These are phyloP conservation scores for Rhinogobio ventralis DNA, from an alignment of 2,797 vertebrate genomes.

Conservation along the genomic window DNA sequence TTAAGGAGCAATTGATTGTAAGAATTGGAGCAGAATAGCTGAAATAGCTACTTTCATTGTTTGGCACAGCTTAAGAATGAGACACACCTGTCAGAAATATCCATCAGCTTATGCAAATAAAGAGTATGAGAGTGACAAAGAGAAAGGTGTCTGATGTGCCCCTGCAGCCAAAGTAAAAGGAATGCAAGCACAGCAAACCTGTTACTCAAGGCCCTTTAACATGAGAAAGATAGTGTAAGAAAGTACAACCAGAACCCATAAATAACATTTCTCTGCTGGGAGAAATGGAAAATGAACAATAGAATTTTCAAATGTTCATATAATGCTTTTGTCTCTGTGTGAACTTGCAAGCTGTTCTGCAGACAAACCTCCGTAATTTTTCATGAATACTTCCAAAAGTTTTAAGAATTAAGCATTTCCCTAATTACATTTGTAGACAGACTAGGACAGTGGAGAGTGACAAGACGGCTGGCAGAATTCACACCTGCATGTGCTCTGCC, in stretches of 20 bases:
- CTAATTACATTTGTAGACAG: background rate
- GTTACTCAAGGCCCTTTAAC: constrained; percentile 20
- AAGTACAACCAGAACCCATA: background rate
- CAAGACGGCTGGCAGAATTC: too few species aligned
- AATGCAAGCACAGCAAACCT: constrained; percentile 40
- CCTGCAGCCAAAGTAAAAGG: constrained; percentile 3
- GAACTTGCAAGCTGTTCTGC: background rate
- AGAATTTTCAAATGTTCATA: background rate
- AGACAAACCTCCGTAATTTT: background rate
- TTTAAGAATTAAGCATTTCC: background rate
- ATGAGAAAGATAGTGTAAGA: background rate
- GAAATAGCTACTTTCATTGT: constrained; percentile 56
- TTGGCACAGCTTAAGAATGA: constrained; percentile 23
- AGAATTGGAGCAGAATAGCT: constrained; percentile 38
- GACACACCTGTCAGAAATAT: constrained; percentile 55
- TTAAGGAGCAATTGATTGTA: constrained; percentile 10
- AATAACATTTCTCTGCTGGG: background rate
- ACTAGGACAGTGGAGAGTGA: background rate
- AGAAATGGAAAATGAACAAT: background rate
- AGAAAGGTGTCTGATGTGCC: background rate
- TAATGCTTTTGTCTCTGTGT: background rate
- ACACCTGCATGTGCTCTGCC: background rate
- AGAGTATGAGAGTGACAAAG: background rate
- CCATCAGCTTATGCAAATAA: constrained; percentile 8
- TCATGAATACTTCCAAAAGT: background rate